A percentile compares a stretch with the other conserved stretches of the same genome.
Evolutionary conservation across 1,140 invertebrate genomes (phyloP).

Genomic region (Solen grandis): DNA sequence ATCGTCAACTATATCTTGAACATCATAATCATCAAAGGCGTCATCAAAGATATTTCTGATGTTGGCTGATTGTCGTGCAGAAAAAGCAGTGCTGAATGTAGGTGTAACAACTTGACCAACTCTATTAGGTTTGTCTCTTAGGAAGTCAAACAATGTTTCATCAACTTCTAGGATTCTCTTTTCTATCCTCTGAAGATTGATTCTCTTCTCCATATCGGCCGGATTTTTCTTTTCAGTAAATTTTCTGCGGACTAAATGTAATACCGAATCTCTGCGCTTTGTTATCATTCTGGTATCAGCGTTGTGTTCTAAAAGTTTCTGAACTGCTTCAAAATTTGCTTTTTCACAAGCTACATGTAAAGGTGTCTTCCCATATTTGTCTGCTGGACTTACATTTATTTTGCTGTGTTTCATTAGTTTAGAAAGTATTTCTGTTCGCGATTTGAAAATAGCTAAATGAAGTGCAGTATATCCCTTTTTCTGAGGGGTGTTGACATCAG

Average conservation of each 20-base stretch:
- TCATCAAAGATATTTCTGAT: no score
- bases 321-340: background rate
- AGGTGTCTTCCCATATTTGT: constrained; percentile 14
- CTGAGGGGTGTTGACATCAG: background rate
- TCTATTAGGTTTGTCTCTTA: no score
- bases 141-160: no score
- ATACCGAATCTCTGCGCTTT: constrained; percentile 8
- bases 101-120: no score
- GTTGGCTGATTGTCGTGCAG: no score
- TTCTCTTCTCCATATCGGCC: no score
- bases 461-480: background rate
- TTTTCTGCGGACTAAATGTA: constrained; percentile 7
- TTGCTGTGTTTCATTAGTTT: background rate
- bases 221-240: no score
- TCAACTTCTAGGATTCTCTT: no score
- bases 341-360: constrained; percentile 29
- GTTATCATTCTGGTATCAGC: background rate
- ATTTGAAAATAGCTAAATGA: constrained; percentile 16
- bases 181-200: no score
- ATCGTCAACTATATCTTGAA: no score
- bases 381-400: background rate
- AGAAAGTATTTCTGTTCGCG: background rate
- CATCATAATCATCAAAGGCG: no score
- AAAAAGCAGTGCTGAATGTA: no score
- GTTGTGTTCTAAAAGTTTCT: background rate